phyloP scores from a whole-genome alignment of 2,113 vertebrate species.

The Gallinago media region DNA sequence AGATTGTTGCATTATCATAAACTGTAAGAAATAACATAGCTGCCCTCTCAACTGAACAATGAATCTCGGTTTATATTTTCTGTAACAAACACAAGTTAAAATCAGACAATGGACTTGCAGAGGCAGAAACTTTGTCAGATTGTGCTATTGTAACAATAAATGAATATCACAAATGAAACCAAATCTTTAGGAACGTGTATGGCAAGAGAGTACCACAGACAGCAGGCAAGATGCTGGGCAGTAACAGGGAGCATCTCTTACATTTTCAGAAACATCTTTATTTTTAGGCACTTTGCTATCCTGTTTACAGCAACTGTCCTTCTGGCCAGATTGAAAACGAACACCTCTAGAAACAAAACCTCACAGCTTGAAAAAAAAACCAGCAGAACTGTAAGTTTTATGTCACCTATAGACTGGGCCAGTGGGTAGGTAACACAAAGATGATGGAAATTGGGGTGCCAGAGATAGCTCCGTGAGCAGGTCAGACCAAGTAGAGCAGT shows the following conservation, averaged over 20 bases:
- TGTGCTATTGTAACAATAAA: not conserved
- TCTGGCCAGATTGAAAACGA: not conserved
- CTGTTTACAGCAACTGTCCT: not conserved
- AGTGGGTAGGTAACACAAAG: not conserved
- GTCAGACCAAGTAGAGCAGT: not conserved
- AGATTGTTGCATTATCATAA: not conserved
- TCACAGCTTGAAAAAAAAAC: not conserved
- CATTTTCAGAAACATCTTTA: not conserved
- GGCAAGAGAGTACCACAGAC: not conserved
- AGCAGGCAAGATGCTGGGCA: not conserved
- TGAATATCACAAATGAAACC: not conserved
- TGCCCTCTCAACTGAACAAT: not conserved
- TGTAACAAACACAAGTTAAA: not conserved
- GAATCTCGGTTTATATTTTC: not conserved
- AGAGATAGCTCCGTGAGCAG: not conserved
- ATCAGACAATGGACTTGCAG: not conserved
- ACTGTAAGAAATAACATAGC: not conserved
- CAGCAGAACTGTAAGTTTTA: not conserved
- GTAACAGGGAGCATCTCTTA: not conserved
- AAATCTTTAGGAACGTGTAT: not conserved
- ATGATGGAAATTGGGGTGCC: not conserved
- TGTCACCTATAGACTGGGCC: not conserved
- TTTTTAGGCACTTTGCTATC: slow-evolving; percentile 40
- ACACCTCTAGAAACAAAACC: not conserved
- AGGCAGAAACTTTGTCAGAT: not conserved